Evolutionary conservation across 2,797 vertebrate species (phyloP).

Genomic region (Pseudopleuronectes americanus): DNA sequence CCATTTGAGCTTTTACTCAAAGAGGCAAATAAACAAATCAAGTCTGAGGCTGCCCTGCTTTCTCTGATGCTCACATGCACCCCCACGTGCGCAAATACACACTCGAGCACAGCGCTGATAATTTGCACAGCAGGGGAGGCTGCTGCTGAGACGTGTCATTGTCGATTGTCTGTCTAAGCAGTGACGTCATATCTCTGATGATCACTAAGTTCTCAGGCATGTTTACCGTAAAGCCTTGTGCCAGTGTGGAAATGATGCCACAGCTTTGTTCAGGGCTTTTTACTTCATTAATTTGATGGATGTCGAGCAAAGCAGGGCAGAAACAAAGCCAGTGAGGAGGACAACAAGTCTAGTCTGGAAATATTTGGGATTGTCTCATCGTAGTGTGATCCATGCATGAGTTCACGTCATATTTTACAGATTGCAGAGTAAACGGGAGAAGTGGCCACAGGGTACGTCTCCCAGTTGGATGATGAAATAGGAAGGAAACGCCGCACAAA

Average conservation of each 20-base stretch:
- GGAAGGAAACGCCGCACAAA: constrained; percentile 60
- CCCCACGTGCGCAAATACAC: constrained; percentile 10
- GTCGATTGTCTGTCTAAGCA: constrained; percentile 31
- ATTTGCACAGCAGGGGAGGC: constrained; percentile 1
- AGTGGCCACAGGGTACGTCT: constrained; percentile 28
- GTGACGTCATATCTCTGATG: constrained; percentile 38
- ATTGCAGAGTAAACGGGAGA: constrained; percentile 40
- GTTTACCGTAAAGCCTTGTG: constrained; percentile 31
- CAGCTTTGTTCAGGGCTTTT: constrained; percentile 12
- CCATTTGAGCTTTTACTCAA: constrained; percentile 43
- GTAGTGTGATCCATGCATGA: constrained; percentile 26
- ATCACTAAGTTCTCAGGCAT: constrained; percentile 34
- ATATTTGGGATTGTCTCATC: constrained; percentile 25
- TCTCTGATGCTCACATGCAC: constrained; percentile 9
- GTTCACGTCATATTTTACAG: constrained; percentile 41
- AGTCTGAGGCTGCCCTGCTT: constrained; percentile 12
- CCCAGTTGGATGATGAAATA: constrained; percentile 73
- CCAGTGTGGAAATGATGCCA: constrained; percentile 19
- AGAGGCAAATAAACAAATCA: constrained; percentile 41
- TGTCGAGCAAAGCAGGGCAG: constrained; percentile 4
- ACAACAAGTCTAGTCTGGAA: constrained; percentile 24
- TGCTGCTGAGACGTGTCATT: constrained; percentile 19
- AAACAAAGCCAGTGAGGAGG: constrained; percentile 12
- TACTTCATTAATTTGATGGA: constrained; percentile 31
- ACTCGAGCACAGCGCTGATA: neutral